Evolutionary conservation across 2,888 invertebrate species (phyloP).

Genomic region (Drosophila quinaria): DNA sequence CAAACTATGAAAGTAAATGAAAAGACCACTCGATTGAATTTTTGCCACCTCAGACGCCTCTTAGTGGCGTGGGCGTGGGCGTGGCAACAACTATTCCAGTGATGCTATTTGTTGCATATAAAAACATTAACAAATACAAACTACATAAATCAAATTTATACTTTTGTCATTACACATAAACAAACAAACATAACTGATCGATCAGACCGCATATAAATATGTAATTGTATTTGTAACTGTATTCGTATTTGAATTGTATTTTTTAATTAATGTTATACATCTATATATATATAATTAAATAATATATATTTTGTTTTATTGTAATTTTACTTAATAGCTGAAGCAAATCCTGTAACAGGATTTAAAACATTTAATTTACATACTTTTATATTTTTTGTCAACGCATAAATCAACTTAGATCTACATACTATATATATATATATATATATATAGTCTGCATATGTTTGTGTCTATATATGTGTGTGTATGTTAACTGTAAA

Average conservation of each 20-base stretch:
- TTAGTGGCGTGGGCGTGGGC: constrained; percentile 22
- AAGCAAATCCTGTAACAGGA: constrained; percentile 83
- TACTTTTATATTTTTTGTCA: constrained; percentile 46
- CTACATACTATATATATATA: constrained; percentile 37
- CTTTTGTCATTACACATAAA: constrained; percentile 52
- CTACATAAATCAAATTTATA: constrained; percentile 77
- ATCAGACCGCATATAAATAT: constrained; percentile 9
- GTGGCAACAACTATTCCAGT: constrained; percentile 76
- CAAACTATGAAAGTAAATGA: constrained; percentile 51
- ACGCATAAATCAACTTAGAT: constrained; percentile 34
- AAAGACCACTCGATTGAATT: constrained; percentile 71
- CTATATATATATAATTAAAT: constrained; percentile 23
- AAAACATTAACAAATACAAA: constrained; percentile 64
- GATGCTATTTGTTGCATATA: constrained; percentile 79
- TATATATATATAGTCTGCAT: constrained; percentile 34
- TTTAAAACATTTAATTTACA: constrained; percentile 75
- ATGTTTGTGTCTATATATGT: constrained; percentile 42
- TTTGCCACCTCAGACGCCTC: constrained; percentile 19
- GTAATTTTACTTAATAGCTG: constrained; percentile 75
- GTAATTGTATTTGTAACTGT: constrained; percentile 25
- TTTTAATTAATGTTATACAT: constrained; percentile 42
- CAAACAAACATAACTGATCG: constrained; percentile 13
- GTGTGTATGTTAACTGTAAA: constrained; percentile 69
- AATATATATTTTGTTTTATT: constrained; percentile 39
- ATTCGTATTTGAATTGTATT: constrained; percentile 52